Percentiles rank a stretch among this genome's conserved stretches.
These are phyloP conservation scores for Isurus oxyrinchus DNA, from an alignment of 2,113 vertebrate species.

Conservation along the genomic window DNA sequence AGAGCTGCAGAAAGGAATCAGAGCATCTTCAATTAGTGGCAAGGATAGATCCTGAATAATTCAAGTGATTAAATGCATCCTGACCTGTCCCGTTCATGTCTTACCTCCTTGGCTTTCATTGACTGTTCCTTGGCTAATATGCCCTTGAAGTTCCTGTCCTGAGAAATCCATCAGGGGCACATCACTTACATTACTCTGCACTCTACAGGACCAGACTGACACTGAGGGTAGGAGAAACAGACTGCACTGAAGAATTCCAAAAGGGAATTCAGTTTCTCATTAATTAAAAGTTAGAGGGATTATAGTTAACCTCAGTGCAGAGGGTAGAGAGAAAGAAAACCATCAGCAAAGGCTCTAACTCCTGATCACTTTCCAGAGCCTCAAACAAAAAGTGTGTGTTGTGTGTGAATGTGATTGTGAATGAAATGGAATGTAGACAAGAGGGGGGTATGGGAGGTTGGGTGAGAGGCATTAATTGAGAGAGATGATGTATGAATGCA, in stretches of 20 bases:
- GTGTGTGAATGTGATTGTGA: background rate
- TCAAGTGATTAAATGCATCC: background rate
- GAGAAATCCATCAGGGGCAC: too few relatives aligned
- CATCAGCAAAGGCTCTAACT: background rate
- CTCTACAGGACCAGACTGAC: too few relatives aligned
- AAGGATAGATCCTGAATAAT: background rate
- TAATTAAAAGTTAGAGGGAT: background rate
- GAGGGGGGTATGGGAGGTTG: background rate
- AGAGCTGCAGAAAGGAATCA: background rate
- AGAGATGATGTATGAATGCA: background rate
- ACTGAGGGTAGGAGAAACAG: background rate
- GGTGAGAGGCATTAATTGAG: background rate
- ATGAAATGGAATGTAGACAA: background rate
- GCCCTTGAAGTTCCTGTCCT: too few relatives aligned
- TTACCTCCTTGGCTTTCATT: background rate
- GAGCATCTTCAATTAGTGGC: background rate
- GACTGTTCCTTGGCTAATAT: background rate
- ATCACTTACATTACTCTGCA: too few relatives aligned
- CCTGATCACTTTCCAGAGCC: background rate
- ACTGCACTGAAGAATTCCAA: background rate
- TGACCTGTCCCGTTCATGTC: too few relatives aligned
- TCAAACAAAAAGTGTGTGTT: background rate
- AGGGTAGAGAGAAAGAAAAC: background rate
- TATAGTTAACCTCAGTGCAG: background rate
- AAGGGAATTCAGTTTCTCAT: background rate